Conservation (phyloP, 2,113 vertebrate genomes). For the Bambusicola thoracicus region DNA sequence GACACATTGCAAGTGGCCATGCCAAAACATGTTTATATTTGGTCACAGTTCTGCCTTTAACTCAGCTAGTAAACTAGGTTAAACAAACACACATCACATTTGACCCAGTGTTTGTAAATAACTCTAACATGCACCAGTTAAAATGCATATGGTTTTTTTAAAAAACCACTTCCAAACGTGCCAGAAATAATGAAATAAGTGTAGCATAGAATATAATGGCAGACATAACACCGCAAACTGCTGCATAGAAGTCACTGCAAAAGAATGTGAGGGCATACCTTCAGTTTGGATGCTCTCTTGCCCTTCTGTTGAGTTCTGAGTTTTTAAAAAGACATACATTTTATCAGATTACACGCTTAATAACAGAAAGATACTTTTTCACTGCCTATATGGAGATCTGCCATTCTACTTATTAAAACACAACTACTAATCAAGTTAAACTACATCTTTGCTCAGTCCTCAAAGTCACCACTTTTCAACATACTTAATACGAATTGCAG, state of each 20-base stretch:
- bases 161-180: constrained; percentile 26
- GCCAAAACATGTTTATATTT: constrained; percentile 26
- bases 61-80: background rate
- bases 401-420: background rate
- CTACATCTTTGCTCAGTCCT: background rate
- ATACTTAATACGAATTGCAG: background rate
- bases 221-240: background rate
- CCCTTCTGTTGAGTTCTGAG: background rate
- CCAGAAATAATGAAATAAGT: constrained; percentile 12
- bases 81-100: constrained; percentile 37
- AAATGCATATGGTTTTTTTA: constrained; percentile 8
- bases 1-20: background rate
- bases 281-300: background rate
- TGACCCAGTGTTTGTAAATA: constrained; percentile 58
- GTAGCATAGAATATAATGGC: background rate
- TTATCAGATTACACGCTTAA: background rate
- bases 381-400: background rate
- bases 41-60: constrained; percentile 33
- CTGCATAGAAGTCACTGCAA: background rate
- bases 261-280: background rate
- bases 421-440: background rate
- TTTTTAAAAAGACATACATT: background rate
- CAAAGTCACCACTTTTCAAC: background rate
- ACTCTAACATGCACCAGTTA: background rate
- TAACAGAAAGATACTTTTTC: background rate